phyloP scores from a whole-genome alignment of 2,797 vertebrate genomes.

The Neolamprologus multifasciatus region DNA sequence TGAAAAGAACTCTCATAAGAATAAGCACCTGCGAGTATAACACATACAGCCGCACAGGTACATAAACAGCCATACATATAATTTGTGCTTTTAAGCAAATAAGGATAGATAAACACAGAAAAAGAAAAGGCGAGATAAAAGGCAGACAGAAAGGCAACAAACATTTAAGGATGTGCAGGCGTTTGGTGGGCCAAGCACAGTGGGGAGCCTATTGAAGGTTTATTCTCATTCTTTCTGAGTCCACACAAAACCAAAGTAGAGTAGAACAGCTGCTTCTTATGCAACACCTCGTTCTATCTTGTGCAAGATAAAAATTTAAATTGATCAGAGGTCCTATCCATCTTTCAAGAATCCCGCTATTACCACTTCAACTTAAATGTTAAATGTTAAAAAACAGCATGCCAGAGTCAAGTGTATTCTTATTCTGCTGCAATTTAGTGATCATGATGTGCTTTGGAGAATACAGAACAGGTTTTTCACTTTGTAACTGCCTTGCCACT shows the following conservation, averaged over 20 bases:
- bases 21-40: not conserved
- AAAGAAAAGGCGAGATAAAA: not conserved
- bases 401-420: not conserved
- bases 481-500: not conserved
- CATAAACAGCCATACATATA: not conserved
- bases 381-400: not conserved
- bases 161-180: conserved; percentile 5
- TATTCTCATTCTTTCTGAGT: conserved; percentile 25
- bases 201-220: not conserved
- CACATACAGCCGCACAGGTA: not conserved
- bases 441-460: not conserved
- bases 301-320: not conserved
- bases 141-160: not conserved
- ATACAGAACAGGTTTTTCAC: not conserved
- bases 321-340: not conserved
- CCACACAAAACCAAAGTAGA: not conserved
- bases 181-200: not conserved
- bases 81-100: not conserved
- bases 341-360: not conserved
- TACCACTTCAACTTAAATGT: not conserved
- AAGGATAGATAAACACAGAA: not conserved
- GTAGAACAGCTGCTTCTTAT: not conserved
- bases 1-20: not conserved
- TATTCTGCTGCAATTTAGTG: not conserved
- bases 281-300: not conserved